Conservation (phyloP, 1,140 invertebrate genomes). For the Colletes latitarsis region DNA sequence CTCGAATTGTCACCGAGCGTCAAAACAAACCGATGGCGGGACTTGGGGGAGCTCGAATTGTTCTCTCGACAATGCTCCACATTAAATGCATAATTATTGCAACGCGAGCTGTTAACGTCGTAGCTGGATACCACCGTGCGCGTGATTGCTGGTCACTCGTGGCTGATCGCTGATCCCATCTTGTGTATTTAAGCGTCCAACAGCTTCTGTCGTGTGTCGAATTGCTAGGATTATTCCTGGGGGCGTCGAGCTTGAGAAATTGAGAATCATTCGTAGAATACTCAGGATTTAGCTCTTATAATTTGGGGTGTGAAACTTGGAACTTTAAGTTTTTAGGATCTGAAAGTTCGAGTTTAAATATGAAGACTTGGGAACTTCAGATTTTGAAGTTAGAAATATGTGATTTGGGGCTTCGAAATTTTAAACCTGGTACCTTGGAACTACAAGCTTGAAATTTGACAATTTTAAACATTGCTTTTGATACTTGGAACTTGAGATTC, state of each 20-base stretch:
- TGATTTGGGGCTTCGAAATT: background rate
- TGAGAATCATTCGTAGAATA: background rate
- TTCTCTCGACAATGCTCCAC: conserved; percentile 8
- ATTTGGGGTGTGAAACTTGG: background rate
- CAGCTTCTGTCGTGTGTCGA: background rate
- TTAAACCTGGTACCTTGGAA: background rate
- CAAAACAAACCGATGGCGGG: conserved; percentile 71
- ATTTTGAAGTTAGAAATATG: background rate
- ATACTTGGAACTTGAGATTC: background rate
- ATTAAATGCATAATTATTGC: conserved; percentile 46
- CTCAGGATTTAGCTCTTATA: background rate
- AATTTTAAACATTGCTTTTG: background rate
- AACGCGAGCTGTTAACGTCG: conserved; percentile 13
- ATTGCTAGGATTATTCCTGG: background rate
- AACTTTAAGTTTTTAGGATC: background rate
- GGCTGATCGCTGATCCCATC: background rate
- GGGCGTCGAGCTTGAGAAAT: background rate
- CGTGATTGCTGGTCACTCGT: background rate
- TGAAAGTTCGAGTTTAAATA: background rate
- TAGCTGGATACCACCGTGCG: conserved; percentile 6
- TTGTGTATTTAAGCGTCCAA: background rate
- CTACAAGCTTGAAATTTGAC: too few relatives aligned
- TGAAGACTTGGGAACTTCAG: background rate
- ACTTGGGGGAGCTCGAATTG: conserved; percentile 7
- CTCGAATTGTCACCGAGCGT: conserved; percentile 75